These are phyloP conservation scores for Apis florea DNA, from an alignment of 1,140 invertebrate genomes.

Conservation along the genomic window DNA sequence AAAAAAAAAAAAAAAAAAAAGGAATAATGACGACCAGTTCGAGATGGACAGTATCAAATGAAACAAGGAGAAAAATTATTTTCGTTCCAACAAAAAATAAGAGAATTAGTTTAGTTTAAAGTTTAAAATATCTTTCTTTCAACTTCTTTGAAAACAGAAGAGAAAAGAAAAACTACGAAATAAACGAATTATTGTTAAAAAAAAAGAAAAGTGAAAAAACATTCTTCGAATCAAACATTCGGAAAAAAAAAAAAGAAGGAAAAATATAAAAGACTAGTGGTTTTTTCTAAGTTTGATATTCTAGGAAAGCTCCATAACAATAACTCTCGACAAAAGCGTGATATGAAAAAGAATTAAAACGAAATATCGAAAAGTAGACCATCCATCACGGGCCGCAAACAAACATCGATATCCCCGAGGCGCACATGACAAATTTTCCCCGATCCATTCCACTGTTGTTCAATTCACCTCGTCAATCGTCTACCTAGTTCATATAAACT, in stretches of 20 bases:
- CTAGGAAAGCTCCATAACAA: background rate
- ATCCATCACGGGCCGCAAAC: constrained; percentile 26
- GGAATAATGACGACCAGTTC: background rate
- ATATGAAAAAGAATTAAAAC: background rate
- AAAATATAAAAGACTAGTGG: too few species aligned
- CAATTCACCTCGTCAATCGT: constrained; percentile 2
- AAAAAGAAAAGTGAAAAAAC: too few species aligned
- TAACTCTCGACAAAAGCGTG: background rate
- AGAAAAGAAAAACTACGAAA: too few species aligned
- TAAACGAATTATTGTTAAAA: too few species aligned
- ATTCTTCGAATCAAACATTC: too few species aligned
- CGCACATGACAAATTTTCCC: constrained; percentile 12
- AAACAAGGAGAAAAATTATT: background rate
- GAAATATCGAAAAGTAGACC: background rate
- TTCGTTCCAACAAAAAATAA: background rate
- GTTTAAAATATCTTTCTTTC: too few species aligned
- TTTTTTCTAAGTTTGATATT: background rate
- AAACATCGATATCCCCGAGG: constrained; percentile 12
- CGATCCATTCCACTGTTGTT: constrained; percentile 12
- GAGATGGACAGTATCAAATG: background rate
- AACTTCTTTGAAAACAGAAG: background rate
- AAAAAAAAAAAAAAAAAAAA: background rate
- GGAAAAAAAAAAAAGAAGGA: too few species aligned
- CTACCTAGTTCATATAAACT: background rate
- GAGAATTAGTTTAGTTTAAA: background rate